Evolutionary conservation across 1,140 invertebrate species (phyloP), one percentile per base, ranked within the genome.

Genomic region (Trichomalopsis sarcophagae): DNA sequence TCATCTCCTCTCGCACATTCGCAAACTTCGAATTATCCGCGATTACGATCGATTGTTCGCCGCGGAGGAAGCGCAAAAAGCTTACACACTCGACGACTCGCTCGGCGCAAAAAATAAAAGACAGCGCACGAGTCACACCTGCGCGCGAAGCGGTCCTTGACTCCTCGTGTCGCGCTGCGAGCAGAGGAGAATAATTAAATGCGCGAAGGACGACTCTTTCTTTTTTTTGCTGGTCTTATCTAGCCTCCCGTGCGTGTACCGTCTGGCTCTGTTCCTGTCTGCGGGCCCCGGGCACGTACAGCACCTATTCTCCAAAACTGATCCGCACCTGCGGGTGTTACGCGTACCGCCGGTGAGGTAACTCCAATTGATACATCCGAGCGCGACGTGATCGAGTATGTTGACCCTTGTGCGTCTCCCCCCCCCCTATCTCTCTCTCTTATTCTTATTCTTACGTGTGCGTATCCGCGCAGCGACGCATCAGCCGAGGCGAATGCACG

Each of bases 181-280:
- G 30, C 27, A 36, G 33, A 33, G 71, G 30, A 36, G 81, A 83
- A 83, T 83, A 83, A 83, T 83, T 77, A 83, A 83, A 77, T 69
- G 23, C 82, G 68, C 82, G 68, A 83, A 83, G 82, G 62, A 83
- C 62, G 47, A 50, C 14, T 50, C 47, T 50, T 50, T 50, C 47
- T 50, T 50, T 17, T 50, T 14, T 1, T 14, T 17, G 47, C 47
- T 50, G 47, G 47, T 50, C 47, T 50, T 50, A 50, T 50, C 47
- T 50, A 50, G 10, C 47, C 47, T 50, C 47, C 47, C 17, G 10
- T 44, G 47, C 47, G 14, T 50, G 47, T 50, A 50, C n/a, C 21
- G 21, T n/a, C 66, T 74, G 10, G 10, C 23, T 74, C 17, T 23
- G 40, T 74, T 36, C 71, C 71, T 30, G 27, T 36, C 40, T 44